Base-by-base conservation (phyloP, 1,140 invertebrate genomes). In the Pseudomyrmex flavicornis region DNA sequence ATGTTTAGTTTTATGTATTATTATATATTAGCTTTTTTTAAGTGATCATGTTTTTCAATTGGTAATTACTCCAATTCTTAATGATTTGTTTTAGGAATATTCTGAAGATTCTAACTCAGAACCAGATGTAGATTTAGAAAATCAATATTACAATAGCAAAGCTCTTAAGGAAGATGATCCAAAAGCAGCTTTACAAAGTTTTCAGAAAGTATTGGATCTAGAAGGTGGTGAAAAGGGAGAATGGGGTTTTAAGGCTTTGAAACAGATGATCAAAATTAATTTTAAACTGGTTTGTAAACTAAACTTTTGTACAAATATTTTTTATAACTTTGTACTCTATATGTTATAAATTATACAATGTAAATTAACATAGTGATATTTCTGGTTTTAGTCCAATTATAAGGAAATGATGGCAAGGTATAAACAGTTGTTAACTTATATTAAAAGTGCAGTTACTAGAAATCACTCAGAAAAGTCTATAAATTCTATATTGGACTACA, bases 251-350 rank as follows among this genome's bases (percentile, higher is more conserved):
- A 99, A 99, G 95, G 99, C 99, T n/a, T 95, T 99, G 1, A 99
- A 99, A 94, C 99, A 99, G 94, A 99, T 99, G 99, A 99, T 99
- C 62, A 99, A 99, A 96, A 99, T 99, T 73, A 99, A 99, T 94
- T 99, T 99, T 94, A 98, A 98, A 96, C 94, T 99, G 96, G 98
- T 99, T 95, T 90, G 95, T 93, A 26, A 58, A 70, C 35, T 5
- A 35, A 35, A 35, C 35, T 35, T 35, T 35, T 35, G 35, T 35
- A 35, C 35, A 35, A 35, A 35, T 35, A 35, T 35, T 35, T 35
- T 35, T 35, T 35, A 35, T 35, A 35, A 35, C 0, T 35, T 35
- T 35, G 5, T 35, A 5, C 5, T 35, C 5, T 35, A 1, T 35
- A 7, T 35, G 35, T 35, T 35, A 0, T 35, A 35, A 35, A 65